These are phyloP conservation scores for Yponomeuta malinellus DNA, from an alignment of 2,888 invertebrate species.

Conservation along the genomic window DNA sequence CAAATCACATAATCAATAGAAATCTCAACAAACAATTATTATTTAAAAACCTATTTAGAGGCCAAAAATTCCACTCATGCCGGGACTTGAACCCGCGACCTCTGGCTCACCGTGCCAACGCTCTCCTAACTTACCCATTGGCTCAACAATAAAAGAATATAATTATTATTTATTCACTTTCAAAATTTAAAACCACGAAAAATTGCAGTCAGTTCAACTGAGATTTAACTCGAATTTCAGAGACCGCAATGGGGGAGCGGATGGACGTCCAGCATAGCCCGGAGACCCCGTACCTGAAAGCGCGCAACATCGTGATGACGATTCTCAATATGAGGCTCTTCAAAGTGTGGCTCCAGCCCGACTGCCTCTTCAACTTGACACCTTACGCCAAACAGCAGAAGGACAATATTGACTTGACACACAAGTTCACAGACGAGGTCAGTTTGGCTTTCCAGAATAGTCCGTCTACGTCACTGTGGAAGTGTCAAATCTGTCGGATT, in stretches of 20 bases:
- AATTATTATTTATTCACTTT: no score
- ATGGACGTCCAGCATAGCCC: constrained; percentile 74
- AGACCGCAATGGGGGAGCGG: constrained; percentile 83
- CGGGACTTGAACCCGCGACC: no score
- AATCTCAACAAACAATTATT: no score
- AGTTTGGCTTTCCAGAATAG: constrained; percentile 1
- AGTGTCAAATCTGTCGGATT: no score
- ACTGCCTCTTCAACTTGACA: constrained; percentile 77
- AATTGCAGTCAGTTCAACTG: neutral
- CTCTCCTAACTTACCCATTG: no score
- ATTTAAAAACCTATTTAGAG: no score
- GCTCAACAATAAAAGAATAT: no score
- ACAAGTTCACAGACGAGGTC: constrained; percentile 75
- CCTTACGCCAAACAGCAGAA: constrained; percentile 73
- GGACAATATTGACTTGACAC: constrained; percentile 75
- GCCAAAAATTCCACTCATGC: no score
- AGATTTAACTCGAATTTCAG: constrained; percentile 37
- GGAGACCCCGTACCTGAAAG: constrained; percentile 76
- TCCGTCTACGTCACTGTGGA: no score
- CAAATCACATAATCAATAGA: no score
- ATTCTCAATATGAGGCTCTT: constrained; percentile 65
- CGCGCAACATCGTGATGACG: constrained; percentile 65
- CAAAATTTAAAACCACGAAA: no score
- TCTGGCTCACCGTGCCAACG: no score
- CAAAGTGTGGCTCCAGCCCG: constrained; percentile 78